These are phyloP conservation scores for Ophiodon elongatus DNA, from an alignment of 2,113 vertebrate species.

Conservation along the genomic window DNA sequence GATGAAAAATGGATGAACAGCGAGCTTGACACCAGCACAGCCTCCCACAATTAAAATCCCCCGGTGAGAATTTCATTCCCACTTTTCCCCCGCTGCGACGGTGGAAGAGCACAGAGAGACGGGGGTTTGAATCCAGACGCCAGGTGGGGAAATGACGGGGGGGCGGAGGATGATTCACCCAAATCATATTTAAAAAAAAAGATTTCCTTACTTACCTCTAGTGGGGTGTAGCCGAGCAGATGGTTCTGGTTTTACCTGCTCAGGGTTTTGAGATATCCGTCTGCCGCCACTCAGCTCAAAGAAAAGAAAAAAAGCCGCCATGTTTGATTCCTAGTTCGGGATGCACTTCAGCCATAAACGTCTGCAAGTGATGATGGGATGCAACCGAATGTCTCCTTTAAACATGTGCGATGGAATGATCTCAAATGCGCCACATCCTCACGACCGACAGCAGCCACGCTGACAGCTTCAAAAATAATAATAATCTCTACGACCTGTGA, in stretches of 20 bases:
- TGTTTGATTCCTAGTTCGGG: too few species aligned
- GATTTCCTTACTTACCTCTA: neutral
- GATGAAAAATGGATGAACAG: slow-evolving; percentile 72
- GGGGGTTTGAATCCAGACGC: neutral
- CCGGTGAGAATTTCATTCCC: slow-evolving; percentile 22
- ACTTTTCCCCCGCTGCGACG: neutral
- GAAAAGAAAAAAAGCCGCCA: neutral
- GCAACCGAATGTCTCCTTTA: neutral
- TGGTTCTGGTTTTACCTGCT: neutral
- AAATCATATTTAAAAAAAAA: neutral
- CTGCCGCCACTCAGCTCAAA: too few species aligned
- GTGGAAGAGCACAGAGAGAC: too few species aligned
- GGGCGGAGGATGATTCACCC: neutral
- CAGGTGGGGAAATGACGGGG: neutral
- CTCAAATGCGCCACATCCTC: neutral
- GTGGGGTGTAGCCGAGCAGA: neutral
- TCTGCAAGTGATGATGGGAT: neutral
- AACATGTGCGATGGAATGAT: neutral
- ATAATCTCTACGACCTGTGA: too few species aligned
- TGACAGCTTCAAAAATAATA: too few species aligned
- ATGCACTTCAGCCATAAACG: too few species aligned
- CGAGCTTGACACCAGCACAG: slow-evolving; percentile 55
- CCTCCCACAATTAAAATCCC: slow-evolving; percentile 53
- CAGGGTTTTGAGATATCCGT: neutral
- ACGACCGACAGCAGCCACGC: too few species aligned